A percentile compares a stretch with the other conserved stretches of the same genome.
phyloP scores from a whole-genome alignment of 2,797 vertebrate genomes.

The Silurus lanzhouensis region DNA sequence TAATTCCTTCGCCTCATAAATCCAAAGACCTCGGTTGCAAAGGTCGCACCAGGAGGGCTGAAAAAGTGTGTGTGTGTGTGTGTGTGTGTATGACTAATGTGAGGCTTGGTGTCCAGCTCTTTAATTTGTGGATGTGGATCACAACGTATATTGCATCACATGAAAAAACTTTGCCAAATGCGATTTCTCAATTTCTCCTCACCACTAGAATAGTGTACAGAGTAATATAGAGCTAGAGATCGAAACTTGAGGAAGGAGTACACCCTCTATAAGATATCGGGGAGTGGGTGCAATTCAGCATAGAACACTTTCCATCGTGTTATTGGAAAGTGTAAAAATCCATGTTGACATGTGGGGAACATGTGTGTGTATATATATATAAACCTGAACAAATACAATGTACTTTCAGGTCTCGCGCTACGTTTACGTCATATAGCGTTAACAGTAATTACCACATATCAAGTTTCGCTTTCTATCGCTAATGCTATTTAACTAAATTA shows the following conservation, averaged over 20 bases:
- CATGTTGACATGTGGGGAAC: background rate
- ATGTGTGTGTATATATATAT: too few relatives aligned
- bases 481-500: background rate
- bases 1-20: conserved; percentile 43
- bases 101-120: conserved; percentile 9
- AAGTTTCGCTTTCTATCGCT: background rate
- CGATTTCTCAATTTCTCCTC: background rate
- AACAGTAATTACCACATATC: background rate
- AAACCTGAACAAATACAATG: background rate
- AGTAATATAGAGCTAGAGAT: background rate
- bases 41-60: background rate
- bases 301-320: background rate
- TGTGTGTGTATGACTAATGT: background rate
- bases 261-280: background rate
- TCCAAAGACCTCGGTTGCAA: conserved; percentile 9
- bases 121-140: background rate
- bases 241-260: background rate
- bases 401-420: background rate
- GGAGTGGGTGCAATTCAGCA: background rate
- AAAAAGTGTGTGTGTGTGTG: conserved; percentile 3
- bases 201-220: background rate
- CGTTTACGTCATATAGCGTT: background rate
- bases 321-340: background rate
- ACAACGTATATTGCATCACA: conserved; percentile 1
- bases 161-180: background rate